Percentiles rank a stretch among this genome's conserved stretches.
These are phyloP conservation scores for Momotus momota DNA, from an alignment of 2,797 vertebrate genomes.

Conservation along the genomic window DNA sequence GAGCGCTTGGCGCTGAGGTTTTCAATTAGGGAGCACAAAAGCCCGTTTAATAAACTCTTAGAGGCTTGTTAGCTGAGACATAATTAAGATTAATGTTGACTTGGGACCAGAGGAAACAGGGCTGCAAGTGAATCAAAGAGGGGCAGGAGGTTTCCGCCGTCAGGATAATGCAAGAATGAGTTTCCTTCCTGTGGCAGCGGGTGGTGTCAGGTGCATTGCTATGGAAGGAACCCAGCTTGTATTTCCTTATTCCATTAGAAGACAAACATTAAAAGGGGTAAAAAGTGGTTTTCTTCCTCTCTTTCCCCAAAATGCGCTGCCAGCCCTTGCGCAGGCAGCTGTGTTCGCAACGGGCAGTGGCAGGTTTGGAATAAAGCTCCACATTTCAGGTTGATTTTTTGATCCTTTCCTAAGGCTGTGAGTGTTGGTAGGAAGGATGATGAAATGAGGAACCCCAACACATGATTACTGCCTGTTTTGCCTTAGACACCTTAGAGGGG, in stretches of 20 bases:
- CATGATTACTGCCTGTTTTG: background rate
- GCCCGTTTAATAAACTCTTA: conserved; percentile 49
- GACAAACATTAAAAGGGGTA: background rate
- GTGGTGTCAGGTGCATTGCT: background rate
- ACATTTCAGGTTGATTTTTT: background rate
- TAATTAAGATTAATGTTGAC: conserved; percentile 50
- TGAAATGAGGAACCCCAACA: background rate
- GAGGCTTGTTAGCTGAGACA: conserved; percentile 22
- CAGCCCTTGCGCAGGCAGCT: background rate
- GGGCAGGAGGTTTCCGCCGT: background rate
- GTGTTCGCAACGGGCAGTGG: background rate
- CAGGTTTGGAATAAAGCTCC: background rate
- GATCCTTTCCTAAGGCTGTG: background rate
- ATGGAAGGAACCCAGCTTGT: background rate
- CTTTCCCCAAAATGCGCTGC: background rate
- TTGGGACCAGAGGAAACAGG: background rate
- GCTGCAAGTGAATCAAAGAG: background rate
- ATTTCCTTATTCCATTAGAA: background rate
- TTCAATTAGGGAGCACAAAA: conserved; percentile 45
- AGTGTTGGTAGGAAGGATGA: background rate
- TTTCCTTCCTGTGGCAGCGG: background rate
- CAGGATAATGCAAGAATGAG: background rate
- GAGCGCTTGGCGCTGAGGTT: background rate
- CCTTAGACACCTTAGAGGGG: too few species aligned
- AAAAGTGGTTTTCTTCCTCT: background rate